Percentiles rank a stretch among this genome's conserved stretches.
These are phyloP conservation scores for Masticophis lateralis DNA, from an alignment of 2,797 vertebrate species.

Conservation along the genomic window DNA sequence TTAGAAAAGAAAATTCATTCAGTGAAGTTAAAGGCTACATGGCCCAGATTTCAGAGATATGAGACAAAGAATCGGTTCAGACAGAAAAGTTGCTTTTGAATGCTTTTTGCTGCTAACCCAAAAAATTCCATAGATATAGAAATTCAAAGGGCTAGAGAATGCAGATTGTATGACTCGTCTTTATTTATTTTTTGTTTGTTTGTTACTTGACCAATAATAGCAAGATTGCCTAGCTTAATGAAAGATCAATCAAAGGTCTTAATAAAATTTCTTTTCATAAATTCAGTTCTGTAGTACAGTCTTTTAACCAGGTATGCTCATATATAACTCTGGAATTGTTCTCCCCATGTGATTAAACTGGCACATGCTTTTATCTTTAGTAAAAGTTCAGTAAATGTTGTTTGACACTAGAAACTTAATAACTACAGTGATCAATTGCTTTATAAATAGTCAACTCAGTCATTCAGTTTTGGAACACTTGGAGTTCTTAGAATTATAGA, in stretches of 20 bases:
- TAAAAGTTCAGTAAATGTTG: not conserved
- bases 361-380: not conserved
- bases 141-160: not conserved
- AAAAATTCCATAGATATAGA: not conserved
- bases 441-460: not conserved
- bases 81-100: conserved; percentile 1
- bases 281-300: not conserved
- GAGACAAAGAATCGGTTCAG: conserved; percentile 15
- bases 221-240: not conserved
- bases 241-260: not conserved
- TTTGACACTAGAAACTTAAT: not conserved
- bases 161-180: not conserved
- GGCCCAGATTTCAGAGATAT: conserved; percentile 17
- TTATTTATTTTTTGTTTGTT: fast-evolving
- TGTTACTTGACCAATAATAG: not conserved
- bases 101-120: not conserved
- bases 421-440: not conserved
- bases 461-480: not conserved
- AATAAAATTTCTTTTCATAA: not conserved
- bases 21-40: not conserved
- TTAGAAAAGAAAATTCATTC: conserved; percentile 22
- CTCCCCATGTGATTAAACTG: not conserved
- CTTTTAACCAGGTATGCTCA: conserved; percentile 22
- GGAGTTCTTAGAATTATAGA: not conserved
- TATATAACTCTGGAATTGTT: conserved; percentile 26